Evolutionary conservation across 2,888 invertebrate species (phyloP).

Genomic region (Lepetodrilus schrolli): DNA sequence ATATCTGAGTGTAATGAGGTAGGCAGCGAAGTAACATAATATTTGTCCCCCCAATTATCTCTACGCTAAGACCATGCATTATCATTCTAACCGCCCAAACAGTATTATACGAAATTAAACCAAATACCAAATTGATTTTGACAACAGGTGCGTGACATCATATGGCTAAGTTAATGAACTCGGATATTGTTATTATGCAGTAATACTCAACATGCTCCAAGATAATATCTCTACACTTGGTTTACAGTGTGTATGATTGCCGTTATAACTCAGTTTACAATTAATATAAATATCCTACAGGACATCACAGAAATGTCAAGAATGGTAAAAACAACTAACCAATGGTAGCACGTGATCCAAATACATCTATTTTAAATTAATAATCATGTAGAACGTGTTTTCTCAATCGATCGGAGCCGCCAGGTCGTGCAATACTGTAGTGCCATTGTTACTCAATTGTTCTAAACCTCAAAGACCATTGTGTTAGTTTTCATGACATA

Average conservation of each 20-base stretch:
- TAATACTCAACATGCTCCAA: no score
- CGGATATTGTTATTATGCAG: no score
- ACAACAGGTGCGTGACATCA: not conserved
- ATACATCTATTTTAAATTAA: constrained; percentile 11
- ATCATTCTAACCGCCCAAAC: no score
- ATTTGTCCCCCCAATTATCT: not conserved
- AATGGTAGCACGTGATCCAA: not conserved
- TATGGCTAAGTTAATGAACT: not conserved
- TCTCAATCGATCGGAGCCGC: not conserved
- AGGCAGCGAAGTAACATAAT: not conserved
- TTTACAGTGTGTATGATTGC: not conserved
- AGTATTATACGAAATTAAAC: no score
- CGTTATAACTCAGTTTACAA: not conserved
- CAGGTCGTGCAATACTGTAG: not conserved
- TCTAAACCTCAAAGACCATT: not conserved
- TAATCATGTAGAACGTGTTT: not conserved
- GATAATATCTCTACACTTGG: no score
- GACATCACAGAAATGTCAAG: not conserved
- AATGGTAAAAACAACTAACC: not conserved
- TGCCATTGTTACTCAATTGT: constrained; percentile 2
- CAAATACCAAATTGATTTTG: no score
- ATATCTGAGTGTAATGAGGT: not conserved
- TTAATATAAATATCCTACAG: not conserved
- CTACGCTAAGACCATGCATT: no score
- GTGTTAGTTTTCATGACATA: constrained; percentile 5